Base-by-base conservation (phyloP, 2,888 invertebrate species). In the Buathra laborator region DNA sequence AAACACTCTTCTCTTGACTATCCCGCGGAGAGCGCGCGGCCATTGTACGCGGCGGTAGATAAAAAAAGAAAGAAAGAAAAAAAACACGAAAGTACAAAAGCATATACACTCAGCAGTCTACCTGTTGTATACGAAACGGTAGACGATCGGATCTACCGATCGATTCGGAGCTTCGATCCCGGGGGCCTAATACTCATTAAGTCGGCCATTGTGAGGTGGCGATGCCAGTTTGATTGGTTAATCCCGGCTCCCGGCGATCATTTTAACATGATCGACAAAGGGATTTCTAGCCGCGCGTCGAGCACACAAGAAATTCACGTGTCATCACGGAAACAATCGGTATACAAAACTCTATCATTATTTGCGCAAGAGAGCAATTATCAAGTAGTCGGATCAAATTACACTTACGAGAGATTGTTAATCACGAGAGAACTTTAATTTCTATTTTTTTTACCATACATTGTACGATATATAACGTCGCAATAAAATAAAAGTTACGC, bases 181-280 rank as follows among this genome's bases (percentile, higher is more conserved):
- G 85, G 88, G 62, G 84, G 77, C 67, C 89, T 88, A 90, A 91
- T 89, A 89, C 90, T 92, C 92, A 91, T 92, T 92, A 92, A 92
- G 89, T 81, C 87, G 84, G 88, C 91, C 86, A 92, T 92, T 92
- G 92, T 92, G 89, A 88, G 90, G 89, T 90, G 90, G 90, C 90
- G 89, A 89, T 88, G 88, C 89, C 87, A 89, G 89, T 91, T 92
- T 92, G 92, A 92, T 92, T 92, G 92, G 92, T 92, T 90, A 93
- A 93, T 92, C 92, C 90, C 86, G 89, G 88, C 86, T 87, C 84
- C 75, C 81, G 78, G 83, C 71, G 51, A 62, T 43, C 37, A 9
- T 37, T 37, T 37, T 44, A 56, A 48, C 37, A 24, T 68, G 83
- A 79, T 77, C 68, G 68, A 68, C 59, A 77, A 67, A 51, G 71